Evolutionary conservation across 2,888 invertebrate species (phyloP).

Genomic region (Melieria crassipennis): DNA sequence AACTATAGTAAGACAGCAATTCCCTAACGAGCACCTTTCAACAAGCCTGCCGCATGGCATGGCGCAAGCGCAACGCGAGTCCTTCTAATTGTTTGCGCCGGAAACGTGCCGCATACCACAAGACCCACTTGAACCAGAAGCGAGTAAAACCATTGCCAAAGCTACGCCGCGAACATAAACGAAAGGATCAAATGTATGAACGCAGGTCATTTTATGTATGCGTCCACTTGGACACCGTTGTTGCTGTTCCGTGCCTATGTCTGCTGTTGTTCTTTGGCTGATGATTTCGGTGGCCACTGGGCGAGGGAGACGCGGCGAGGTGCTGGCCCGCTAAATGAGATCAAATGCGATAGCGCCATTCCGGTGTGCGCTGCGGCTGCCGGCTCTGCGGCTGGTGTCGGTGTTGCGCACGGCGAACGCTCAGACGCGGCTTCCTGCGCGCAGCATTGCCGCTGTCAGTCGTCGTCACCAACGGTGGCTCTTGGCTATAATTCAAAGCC

Average conservation of each 20-base stretch:
- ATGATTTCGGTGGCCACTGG: conserved; percentile 13
- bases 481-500: conserved; percentile 60
- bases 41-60: too few species aligned
- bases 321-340: conserved; percentile 25
- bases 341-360: conserved; percentile 35
- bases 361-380: not conserved
- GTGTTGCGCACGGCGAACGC: too few species aligned
- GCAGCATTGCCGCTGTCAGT: not conserved
- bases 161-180: not conserved
- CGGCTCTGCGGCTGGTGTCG: not conserved
- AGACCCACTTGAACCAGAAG: conserved; percentile 10
- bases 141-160: not conserved
- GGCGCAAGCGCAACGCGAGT: too few species aligned
- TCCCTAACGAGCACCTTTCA: too few species aligned
- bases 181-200: conserved; percentile 31
- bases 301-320: conserved; percentile 12
- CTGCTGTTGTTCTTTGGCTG: not conserved
- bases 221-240: conserved; percentile 34
- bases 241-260: conserved; percentile 19
- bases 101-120: conserved; percentile 25
- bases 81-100: not conserved
- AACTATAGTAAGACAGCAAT: too few species aligned
- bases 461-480: conserved; percentile 46
- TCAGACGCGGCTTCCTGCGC: not conserved
- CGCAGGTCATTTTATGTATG: conserved; percentile 34